phyloP scores from a whole-genome alignment of 2,888 invertebrate species.

The Corbicula japonica region DNA sequence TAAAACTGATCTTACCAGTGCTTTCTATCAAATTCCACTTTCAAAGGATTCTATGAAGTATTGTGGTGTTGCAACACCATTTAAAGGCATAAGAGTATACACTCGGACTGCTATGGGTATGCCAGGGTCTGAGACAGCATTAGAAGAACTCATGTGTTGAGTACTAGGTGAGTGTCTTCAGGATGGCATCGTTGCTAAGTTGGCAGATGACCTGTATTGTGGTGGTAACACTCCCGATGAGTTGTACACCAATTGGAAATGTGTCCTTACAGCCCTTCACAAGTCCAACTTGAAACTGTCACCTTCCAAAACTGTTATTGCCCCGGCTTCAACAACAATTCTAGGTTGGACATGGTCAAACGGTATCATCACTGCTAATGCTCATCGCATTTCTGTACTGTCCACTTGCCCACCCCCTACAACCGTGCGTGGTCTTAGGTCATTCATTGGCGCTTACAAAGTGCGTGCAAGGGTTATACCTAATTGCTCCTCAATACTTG shows the following conservation, averaged over 20 bases:
- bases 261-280: slow-evolving; percentile 54
- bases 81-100: slow-evolving; percentile 32
- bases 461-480: slow-evolving; percentile 51
- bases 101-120: slow-evolving; percentile 62
- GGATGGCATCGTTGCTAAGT: slow-evolving; percentile 55
- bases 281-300: slow-evolving; percentile 44
- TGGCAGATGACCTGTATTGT: slow-evolving; percentile 67
- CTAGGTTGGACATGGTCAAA: slow-evolving; percentile 60
- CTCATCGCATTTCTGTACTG: slow-evolving; percentile 49
- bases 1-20: no score
- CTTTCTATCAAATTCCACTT: no score
- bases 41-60: slow-evolving; percentile 48
- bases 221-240: slow-evolving; percentile 56
- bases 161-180: slow-evolving; percentile 36
- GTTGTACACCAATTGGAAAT: slow-evolving; percentile 45
- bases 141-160: slow-evolving; percentile 12
- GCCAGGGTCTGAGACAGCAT: slow-evolving; percentile 62
- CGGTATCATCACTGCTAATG: slow-evolving; percentile 38
- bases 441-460: slow-evolving; percentile 65
- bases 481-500: slow-evolving; percentile 30
- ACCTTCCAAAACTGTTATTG: slow-evolving; percentile 57
- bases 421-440: slow-evolving; percentile 44
- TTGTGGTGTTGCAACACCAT: slow-evolving; percentile 52
- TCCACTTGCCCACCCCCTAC: slow-evolving; percentile 43
- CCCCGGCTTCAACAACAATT: slow-evolving; percentile 50